Evolutionary conservation across 2,797 vertebrate species (phyloP).

Genomic region (Triplophysa yarkandensis): DNA sequence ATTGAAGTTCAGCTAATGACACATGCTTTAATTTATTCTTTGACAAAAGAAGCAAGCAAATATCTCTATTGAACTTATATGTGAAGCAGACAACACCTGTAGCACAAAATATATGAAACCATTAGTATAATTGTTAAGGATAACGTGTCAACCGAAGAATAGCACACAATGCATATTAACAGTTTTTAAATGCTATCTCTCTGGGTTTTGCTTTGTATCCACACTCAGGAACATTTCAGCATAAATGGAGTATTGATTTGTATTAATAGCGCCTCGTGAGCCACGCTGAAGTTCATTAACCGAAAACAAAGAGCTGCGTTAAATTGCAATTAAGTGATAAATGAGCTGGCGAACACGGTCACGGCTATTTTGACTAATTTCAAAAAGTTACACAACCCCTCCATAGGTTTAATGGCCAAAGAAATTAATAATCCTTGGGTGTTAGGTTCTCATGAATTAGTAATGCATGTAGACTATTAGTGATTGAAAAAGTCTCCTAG

Average conservation of each 20-base stretch:
- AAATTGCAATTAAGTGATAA: conserved; percentile 40
- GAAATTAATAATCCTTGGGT: not conserved
- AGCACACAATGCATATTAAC: conserved; percentile 23
- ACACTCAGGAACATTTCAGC: conserved; percentile 19
- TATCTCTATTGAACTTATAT: not conserved
- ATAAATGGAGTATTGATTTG: conserved; percentile 51
- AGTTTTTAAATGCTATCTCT: conserved; percentile 3
- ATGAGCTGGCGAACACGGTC: conserved; percentile 17
- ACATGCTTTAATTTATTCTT: not conserved
- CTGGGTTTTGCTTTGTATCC: not conserved
- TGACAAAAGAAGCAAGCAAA: not conserved
- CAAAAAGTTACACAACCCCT: conserved; percentile 7
- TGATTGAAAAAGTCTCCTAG: not conserved
- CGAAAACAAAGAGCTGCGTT: conserved; percentile 29
- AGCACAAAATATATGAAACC: conserved; percentile 6
- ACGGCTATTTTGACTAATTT: conserved; percentile 14
- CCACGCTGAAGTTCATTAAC: conserved; percentile 36
- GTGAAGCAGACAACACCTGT: not conserved
- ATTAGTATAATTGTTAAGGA: not conserved
- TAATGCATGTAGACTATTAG: conserved; percentile 25
- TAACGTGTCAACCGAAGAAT: conserved; percentile 21
- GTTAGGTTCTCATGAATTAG: conserved; percentile 16
- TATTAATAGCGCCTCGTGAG: conserved; percentile 47
- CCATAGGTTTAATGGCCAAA: not conserved
- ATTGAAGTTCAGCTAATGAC: no score